Evolutionary conservation across 2,888 invertebrate species (phyloP), one percentile per base, ranked within the genome.

Genomic region (Myopa testacea): DNA sequence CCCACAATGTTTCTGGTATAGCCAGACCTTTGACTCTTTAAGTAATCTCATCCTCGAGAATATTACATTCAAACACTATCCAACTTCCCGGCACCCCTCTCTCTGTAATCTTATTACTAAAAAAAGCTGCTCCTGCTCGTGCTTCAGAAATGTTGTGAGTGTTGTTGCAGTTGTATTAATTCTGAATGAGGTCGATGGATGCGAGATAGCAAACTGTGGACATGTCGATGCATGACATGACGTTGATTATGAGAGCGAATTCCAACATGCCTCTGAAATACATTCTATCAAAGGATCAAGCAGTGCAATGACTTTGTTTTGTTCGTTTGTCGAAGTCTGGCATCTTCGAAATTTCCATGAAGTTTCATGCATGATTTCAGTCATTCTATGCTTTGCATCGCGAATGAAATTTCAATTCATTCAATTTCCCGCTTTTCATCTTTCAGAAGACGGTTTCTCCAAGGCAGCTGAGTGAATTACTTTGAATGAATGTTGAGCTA

Each of bases 131-230:
- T 55, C 10, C 50, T 55, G 55, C 55, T 34, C 14, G 5, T 12
- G 10, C 62, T 16, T n/a, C 62, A 34, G 62, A 65, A 14, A 34
- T 65, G 55, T 3, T 50, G 50, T 14, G n/a, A n/a, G 19, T 19
- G 26, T 34, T 38, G 69, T 50, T 70, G 70, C 70, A 70, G n/a
- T 70, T 52, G 38, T 70, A 19, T 50, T 70, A 70, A 52, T 70
- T 52, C 45, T 70, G 50, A 70, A 70, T 70, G 52, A 70, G 45
- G 70, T 34, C 70, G 26, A 50, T 26, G 50, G n/a, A 55, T 55
- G 55, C 50, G 45, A 26, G n/a, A 12, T n/a, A 12, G 55, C 34
- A 37, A n/a, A 26, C 12, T 55, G 55, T 16, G 16, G 55, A 55
- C 55, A 65, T 38, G 38, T 14, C 37, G 65, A 10, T 8, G 65